These are phyloP conservation scores for Otis tarda DNA, from an alignment of 2,113 vertebrate genomes.

Conservation along the genomic window DNA sequence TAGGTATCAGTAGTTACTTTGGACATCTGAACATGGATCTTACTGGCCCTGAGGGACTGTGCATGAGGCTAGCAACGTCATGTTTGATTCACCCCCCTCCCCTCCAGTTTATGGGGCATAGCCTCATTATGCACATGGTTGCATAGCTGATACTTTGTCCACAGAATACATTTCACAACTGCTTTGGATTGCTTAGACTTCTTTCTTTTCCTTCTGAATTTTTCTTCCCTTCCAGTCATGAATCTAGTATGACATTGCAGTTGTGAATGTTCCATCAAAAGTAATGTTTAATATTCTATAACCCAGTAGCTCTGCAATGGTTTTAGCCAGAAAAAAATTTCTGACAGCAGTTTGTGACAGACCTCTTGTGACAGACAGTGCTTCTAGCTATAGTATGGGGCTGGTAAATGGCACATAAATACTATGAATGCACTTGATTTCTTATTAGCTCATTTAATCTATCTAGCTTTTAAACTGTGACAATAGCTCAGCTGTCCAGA, in stretches of 20 bases:
- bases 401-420: background rate
- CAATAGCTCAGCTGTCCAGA: background rate
- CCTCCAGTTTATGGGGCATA: background rate
- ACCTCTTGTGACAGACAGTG: background rate
- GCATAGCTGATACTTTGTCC: background rate
- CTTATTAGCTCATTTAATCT: background rate
- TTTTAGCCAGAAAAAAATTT: background rate
- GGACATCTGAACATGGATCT: background rate
- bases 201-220: background rate
- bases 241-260: background rate
- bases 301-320: background rate
- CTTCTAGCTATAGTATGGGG: background rate
- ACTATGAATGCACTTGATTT: background rate
- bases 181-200: background rate
- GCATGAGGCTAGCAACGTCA: background rate
- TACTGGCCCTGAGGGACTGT: background rate
- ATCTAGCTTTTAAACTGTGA: background rate
- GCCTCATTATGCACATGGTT: background rate
- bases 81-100: background rate
- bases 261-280: slow-evolving; percentile 13
- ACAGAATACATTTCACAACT: background rate
- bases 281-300: background rate
- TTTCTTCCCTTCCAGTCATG: background rate
- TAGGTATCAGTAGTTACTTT: background rate
- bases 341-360: background rate